Conservation (phyloP, 2,113 vertebrate species). For the Actinemys pallida region DNA sequence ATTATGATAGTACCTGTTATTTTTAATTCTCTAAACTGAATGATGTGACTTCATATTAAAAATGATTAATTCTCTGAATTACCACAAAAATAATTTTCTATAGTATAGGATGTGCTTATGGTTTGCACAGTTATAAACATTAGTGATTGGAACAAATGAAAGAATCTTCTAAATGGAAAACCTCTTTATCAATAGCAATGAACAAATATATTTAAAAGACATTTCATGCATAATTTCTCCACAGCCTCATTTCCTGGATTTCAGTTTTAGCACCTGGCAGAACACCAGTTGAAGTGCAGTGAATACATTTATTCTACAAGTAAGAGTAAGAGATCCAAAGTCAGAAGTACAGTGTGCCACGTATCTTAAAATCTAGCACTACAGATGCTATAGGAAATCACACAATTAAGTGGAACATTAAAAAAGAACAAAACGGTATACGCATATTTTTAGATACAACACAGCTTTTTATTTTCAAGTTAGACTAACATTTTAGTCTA, state of each 20-base stretch:
- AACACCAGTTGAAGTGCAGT: background rate
- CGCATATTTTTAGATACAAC: background rate
- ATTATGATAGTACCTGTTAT: slow-evolving; percentile 44
- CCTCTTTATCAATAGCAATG: slow-evolving; percentile 63
- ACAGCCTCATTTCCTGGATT: slow-evolving; percentile 56
- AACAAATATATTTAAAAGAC: slow-evolving; percentile 70
- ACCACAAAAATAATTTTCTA: slow-evolving; percentile 69
- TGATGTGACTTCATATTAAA: slow-evolving; percentile 53
- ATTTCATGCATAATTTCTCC: slow-evolving; percentile 65
- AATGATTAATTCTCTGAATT: slow-evolving; percentile 66
- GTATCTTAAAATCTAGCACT: background rate
- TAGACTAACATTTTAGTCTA: fast-evolving
- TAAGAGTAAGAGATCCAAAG: background rate
- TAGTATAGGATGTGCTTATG: slow-evolving; percentile 52
- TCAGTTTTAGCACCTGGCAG: slow-evolving; percentile 43
- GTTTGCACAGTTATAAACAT: slow-evolving; percentile 66
- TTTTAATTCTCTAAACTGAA: slow-evolving; percentile 43
- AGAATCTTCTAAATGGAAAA: slow-evolving; percentile 65
- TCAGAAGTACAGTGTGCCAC: background rate
- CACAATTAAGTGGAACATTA: no score
- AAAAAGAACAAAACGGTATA: background rate
- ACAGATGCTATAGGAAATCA: background rate
- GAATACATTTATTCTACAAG: background rate
- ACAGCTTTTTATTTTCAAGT: background rate
- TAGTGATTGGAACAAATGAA: slow-evolving; percentile 71